phyloP scores from a whole-genome alignment of 1,140 invertebrate species.

The Anadara kagoshimensis region DNA sequence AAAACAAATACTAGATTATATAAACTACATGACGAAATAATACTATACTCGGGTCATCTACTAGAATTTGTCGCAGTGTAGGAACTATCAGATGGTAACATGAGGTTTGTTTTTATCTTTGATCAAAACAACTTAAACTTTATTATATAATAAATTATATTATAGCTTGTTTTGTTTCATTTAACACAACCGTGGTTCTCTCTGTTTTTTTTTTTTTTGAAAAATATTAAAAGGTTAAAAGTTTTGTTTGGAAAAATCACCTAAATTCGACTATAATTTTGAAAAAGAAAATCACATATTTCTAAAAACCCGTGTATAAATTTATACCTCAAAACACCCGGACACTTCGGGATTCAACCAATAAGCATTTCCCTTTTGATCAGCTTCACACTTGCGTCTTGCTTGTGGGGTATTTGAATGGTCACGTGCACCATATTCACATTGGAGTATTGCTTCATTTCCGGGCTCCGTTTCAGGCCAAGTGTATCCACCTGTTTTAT shows the following conservation, averaged over 20 bases:
- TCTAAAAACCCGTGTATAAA: no score
- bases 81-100: no score
- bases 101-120: no score
- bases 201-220: no score
- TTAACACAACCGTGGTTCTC: no score
- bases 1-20: neutral
- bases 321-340: conserved; percentile 23
- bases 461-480: conserved; percentile 16
- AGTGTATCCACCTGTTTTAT: conserved; percentile 18
- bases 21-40: neutral
- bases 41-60: no score
- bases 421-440: conserved; percentile 8
- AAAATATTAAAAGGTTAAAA: no score
- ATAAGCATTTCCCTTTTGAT: conserved; percentile 11
- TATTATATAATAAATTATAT: no score
- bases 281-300: neutral
- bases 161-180: no score
- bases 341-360: conserved; percentile 15
- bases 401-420: neutral
- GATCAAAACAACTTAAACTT: no score
- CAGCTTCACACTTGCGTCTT: conserved; percentile 4
- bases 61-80: no score
- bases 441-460: conserved; percentile 1
- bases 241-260: no score
- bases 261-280: neutral